phyloP scores from a whole-genome alignment of 2,113 vertebrate species.

The Eclectus roratus region DNA sequence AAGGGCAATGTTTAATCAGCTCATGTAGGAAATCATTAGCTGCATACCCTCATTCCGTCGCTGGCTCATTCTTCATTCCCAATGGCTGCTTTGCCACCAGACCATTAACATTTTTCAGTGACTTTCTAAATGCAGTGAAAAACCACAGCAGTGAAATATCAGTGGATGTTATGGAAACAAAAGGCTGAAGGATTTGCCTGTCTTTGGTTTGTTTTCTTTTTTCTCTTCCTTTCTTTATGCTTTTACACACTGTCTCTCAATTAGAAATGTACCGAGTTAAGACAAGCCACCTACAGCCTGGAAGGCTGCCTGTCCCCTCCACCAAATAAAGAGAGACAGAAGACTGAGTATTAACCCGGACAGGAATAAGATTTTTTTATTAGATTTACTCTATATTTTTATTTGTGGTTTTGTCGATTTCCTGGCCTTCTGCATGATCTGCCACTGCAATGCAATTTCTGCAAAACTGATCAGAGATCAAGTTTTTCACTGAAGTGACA shows the following conservation, averaged over 20 bases:
- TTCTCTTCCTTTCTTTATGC: not conserved
- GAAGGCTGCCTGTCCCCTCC: not conserved
- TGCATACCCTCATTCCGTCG: constrained; percentile 55
- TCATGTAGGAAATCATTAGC: constrained; percentile 77
- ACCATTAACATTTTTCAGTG: constrained; percentile 73
- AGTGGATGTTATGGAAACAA: constrained; percentile 35
- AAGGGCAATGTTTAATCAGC: constrained; percentile 75
- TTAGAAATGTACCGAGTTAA: constrained; percentile 17
- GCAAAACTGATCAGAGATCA: constrained; percentile 29
- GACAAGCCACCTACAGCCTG: not conserved
- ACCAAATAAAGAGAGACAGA: constrained; percentile 11
- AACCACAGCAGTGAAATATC: constrained; percentile 54
- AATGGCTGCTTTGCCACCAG: constrained; percentile 58
- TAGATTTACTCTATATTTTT: not conserved
- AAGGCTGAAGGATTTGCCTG: constrained; percentile 21
- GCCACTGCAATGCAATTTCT: constrained; percentile 13
- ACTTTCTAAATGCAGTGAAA: constrained; percentile 68
- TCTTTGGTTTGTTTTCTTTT: not conserved
- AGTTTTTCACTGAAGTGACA: constrained; percentile 6
- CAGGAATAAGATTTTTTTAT: constrained; percentile 4
- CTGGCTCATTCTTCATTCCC: constrained; percentile 75
- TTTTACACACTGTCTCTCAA: not conserved
- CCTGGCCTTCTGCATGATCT: not conserved
- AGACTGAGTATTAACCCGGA: not conserved
- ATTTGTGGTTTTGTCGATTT: constrained; percentile 36